Conservation (phyloP, 30 jellyfish, hydroid and myxozoan genomes). For the Pelagia noctiluca region DNA sequence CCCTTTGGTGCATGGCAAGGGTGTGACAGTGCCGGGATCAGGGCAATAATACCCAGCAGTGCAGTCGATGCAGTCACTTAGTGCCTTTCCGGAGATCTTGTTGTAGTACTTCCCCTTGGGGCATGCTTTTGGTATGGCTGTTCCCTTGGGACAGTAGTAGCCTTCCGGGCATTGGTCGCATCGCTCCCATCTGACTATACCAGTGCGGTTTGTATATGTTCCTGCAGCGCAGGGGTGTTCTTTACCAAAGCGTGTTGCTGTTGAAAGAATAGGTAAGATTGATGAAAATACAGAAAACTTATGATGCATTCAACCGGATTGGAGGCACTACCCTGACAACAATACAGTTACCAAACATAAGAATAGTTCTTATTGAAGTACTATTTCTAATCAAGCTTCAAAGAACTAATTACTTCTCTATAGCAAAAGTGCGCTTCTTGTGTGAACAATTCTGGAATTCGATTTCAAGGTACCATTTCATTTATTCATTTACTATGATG, state of each 20-base stretch:
- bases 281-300: too few relatives aligned
- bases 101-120: slow-evolving; percentile 88
- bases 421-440: too few relatives aligned
- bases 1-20: slow-evolving; percentile 85
- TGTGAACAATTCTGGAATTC: too few relatives aligned
- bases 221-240: slow-evolving; percentile 98
- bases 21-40: slow-evolving; percentile 77
- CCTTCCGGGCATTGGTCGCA: slow-evolving; percentile 93
- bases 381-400: too few relatives aligned
- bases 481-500: too few relatives aligned
- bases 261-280: too few relatives aligned
- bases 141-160: slow-evolving; percentile 95
- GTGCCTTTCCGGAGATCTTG: slow-evolving; percentile 74
- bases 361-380: too few relatives aligned
- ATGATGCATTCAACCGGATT: too few relatives aligned
- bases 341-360: too few relatives aligned
- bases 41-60: slow-evolving; percentile 95
- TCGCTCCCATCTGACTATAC: slow-evolving; percentile 84
- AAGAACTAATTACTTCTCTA: too few relatives aligned
- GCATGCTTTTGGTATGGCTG: slow-evolving; percentile 92
- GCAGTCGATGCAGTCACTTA: slow-evolving; percentile 84
- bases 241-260: slow-evolving; percentile 92
- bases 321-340: too few relatives aligned
- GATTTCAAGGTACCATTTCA: too few relatives aligned
- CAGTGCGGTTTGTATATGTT: slow-evolving; percentile 88